Evolutionary conservation across 2,113 vertebrate genomes (phyloP).

Genomic region (Noctilio leporinus): DNA sequence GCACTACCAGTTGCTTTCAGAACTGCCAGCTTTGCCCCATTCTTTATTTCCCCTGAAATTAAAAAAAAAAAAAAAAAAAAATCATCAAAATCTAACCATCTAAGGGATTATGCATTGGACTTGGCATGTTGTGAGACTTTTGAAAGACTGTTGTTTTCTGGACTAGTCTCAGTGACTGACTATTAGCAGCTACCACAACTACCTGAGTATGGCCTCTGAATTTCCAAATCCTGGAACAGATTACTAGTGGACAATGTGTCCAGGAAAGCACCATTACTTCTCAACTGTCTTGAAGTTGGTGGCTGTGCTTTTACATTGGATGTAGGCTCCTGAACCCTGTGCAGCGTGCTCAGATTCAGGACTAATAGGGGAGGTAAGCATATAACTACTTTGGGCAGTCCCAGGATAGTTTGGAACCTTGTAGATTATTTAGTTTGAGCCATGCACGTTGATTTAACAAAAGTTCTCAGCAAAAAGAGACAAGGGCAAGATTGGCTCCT

Average conservation of each 20-base stretch:
- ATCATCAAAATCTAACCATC: neutral
- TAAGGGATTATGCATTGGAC: neutral
- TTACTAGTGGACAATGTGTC: neutral
- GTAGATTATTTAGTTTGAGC: neutral
- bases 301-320: neutral
- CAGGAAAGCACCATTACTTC: neutral
- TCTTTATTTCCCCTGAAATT: neutral
- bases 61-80: too few relatives aligned
- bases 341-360: neutral
- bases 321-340: neutral
- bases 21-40: neutral
- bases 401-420: neutral
- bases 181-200: neutral
- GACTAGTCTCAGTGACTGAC: neutral
- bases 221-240: neutral
- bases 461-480: neutral
- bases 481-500: neutral
- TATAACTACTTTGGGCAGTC: neutral
- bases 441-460: neutral
- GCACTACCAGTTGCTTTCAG: neutral
- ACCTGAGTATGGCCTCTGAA: neutral
- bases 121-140: constrained; percentile 4
- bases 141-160: neutral
- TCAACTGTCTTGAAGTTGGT: neutral
- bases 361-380: neutral